A percentile compares a stretch with the other conserved stretches of the same genome.
Evolutionary conservation across 2,797 vertebrate genomes (phyloP).

Genomic region (Trematomus bernacchii): DNA sequence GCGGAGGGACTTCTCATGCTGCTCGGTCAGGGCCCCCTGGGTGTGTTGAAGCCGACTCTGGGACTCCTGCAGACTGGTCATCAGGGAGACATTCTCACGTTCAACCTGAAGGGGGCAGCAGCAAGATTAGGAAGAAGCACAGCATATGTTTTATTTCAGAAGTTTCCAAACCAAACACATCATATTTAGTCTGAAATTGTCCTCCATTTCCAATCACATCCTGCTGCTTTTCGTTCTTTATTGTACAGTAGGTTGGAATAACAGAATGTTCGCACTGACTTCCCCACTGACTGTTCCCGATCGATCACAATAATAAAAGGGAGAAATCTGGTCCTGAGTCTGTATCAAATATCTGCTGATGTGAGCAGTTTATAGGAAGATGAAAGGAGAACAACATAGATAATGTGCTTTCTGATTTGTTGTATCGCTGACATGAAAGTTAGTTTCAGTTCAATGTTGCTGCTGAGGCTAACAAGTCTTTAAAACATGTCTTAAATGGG

Average conservation of each 20-base stretch:
- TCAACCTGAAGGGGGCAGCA: constrained; percentile 88
- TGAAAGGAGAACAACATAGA: neutral
- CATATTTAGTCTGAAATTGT: no score
- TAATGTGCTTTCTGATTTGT: neutral
- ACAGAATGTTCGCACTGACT: no score
- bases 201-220: no score
- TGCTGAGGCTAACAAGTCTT: neutral
- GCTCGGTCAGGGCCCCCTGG: constrained; percentile 92
- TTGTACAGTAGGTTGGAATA: no score
- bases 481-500: neutral
- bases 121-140: neutral
- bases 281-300: no score
- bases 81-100: constrained; percentile 90
- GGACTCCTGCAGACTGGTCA: constrained; percentile 93
- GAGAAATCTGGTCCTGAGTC: neutral
- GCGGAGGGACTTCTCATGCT: constrained; percentile 89
- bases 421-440: neutral
- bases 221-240: no score
- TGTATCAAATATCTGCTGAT: neutral
- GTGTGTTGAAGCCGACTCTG: constrained; percentile 94
- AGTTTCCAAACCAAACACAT: neutral
- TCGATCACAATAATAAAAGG: neutral
- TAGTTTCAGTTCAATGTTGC: neutral
- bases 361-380: neutral
- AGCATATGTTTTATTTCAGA: neutral